phyloP scores from a whole-genome alignment of 2,888 invertebrate genomes.

The Pyrrhosoma nymphula region DNA sequence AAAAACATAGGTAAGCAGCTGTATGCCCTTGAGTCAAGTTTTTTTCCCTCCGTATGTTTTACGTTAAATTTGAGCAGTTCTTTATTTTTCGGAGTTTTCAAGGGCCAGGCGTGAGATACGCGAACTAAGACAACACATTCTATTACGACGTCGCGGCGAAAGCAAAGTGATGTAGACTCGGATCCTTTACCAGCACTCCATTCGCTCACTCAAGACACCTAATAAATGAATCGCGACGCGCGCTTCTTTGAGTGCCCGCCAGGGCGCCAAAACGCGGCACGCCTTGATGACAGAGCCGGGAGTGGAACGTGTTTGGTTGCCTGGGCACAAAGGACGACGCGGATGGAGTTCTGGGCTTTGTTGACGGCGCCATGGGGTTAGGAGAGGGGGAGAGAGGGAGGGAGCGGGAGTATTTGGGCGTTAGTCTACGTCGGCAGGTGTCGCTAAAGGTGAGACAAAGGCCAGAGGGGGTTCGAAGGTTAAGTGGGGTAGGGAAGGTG shows the following conservation, averaged over 20 bases:
- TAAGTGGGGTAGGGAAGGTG: neutral
- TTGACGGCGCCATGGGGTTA: neutral
- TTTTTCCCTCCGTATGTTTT: too few relatives aligned
- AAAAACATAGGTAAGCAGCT: too few relatives aligned
- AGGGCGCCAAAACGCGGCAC: neutral
- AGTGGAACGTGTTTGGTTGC: neutral
- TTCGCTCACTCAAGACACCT: neutral
- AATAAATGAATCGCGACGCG: constrained; percentile 1
- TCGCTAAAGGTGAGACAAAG: neutral
- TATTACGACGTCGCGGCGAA: neutral
- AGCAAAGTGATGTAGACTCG: neutral
- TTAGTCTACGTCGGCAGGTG: neutral
- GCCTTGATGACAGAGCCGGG: neutral
- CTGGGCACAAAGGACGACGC: neutral
- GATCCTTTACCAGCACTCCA: neutral
- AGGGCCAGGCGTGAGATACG: too few relatives aligned
- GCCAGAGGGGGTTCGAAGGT: neutral
- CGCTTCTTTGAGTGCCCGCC: neutral
- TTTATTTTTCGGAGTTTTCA: too few relatives aligned
- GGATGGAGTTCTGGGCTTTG: neutral
- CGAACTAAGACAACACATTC: too few relatives aligned
- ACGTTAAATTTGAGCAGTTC: too few relatives aligned
- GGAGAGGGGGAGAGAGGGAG: too few relatives aligned
- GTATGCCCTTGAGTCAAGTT: too few relatives aligned
- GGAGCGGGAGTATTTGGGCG: too few relatives aligned